These are phyloP conservation scores for Tetraodon nigroviridis DNA, from an alignment of 2,113 vertebrate species.

Conservation along the genomic window DNA sequence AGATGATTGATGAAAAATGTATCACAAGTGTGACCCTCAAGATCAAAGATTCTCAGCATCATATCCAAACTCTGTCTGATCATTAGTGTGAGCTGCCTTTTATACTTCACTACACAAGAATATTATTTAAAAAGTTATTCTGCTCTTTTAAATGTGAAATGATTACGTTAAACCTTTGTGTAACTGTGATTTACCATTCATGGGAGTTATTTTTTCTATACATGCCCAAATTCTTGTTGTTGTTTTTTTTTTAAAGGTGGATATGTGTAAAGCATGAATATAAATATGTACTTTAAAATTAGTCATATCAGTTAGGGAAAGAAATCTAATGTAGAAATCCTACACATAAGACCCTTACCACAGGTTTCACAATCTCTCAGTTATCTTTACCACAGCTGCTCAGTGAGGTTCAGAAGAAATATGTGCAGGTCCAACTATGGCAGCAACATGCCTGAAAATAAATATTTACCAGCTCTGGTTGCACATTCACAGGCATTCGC, in stretches of 20 bases:
- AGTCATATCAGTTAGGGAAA: not conserved
- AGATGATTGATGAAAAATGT: conserved; percentile 67
- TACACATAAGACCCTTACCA: not conserved
- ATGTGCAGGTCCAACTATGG: conserved; percentile 39
- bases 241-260: too few relatives aligned
- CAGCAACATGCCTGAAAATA: conserved; percentile 55
- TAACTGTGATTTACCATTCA: not conserved
- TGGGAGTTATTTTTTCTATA: too few relatives aligned
- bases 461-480: conserved; percentile 70
- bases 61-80: conserved; percentile 37
- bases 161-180: conserved; percentile 30
- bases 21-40: conserved; percentile 49
- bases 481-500: conserved; percentile 52
- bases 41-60: conserved; percentile 49
- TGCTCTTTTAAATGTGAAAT: conserved; percentile 34
- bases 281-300: not conserved
- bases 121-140: conserved; percentile 50
- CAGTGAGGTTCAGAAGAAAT: conserved; percentile 17
- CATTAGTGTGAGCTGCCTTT: conserved; percentile 35
- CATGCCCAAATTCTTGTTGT: too few relatives aligned
- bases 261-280: too few relatives aligned
- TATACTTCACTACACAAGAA: conserved; percentile 54
- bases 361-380: conserved; percentile 9
- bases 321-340: not conserved
- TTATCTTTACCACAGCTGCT: conserved; percentile 25